These are phyloP conservation scores for Rutilus rutilus DNA, from an alignment of 2,113 vertebrate genomes.

Conservation along the genomic window DNA sequence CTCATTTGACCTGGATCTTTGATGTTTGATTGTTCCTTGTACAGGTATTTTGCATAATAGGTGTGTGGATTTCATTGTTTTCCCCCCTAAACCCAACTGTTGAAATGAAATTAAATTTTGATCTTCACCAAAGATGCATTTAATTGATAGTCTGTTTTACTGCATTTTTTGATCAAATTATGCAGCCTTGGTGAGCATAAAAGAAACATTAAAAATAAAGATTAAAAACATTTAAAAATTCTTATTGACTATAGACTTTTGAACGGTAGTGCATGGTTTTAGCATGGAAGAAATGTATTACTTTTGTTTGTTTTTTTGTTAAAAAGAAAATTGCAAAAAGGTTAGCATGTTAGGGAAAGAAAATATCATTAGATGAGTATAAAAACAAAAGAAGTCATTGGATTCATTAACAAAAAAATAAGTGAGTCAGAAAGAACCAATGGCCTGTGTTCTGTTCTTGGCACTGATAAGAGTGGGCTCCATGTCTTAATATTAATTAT, in stretches of 20 bases:
- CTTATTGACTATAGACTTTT: neutral
- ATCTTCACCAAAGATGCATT: neutral
- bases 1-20: neutral
- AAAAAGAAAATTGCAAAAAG: neutral
- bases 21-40: neutral
- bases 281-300: too few species aligned
- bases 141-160: neutral
- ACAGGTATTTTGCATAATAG: neutral
- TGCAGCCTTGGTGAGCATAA: neutral
- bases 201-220: neutral
- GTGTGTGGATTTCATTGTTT: neutral
- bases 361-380: neutral
- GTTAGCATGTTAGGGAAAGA: neutral
- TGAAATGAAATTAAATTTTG: too few species aligned
- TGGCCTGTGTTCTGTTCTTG: conserved; percentile 72
- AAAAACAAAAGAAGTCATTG: conserved; percentile 17
- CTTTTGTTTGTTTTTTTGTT: too few species aligned
- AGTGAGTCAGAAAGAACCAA: conserved; percentile 59
- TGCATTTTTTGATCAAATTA: neutral
- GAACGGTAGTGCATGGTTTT: too few species aligned
- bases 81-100: neutral
- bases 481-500: conserved; percentile 82
- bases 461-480: conserved; percentile 72
- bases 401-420: neutral
- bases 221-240: too few species aligned